A percentile compares a stretch with the other conserved stretches of the same genome.
Conservation (phyloP, 2,113 vertebrate genomes). For the Probosciger aterrimus region DNA sequence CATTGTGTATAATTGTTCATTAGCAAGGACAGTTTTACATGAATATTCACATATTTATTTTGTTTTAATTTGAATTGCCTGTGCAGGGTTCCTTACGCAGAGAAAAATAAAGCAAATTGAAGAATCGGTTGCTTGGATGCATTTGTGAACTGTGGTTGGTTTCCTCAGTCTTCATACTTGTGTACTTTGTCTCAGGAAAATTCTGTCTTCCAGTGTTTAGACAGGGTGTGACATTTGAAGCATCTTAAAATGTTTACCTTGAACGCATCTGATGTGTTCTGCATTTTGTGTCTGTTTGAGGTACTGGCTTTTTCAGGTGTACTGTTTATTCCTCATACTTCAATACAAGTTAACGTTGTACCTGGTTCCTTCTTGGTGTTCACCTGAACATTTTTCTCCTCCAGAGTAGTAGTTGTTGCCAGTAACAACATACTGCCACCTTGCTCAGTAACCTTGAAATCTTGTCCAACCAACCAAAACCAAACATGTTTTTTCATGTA, state of each 20-base stretch:
- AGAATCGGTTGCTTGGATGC: slow-evolving; percentile 49
- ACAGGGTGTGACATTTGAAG: background rate
- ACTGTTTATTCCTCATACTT: background rate
- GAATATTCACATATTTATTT: slow-evolving; percentile 98
- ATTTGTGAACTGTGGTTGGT: background rate
- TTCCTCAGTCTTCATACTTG: background rate
- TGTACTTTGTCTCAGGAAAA: background rate
- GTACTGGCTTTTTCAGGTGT: background rate
- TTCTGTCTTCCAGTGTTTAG: background rate
- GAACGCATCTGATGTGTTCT: background rate
- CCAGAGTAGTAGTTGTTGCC: background rate
- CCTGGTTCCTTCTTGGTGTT: background rate
- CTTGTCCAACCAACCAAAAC: background rate
- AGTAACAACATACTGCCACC: background rate
- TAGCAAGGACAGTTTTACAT: slow-evolving; percentile 94
- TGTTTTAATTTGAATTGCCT: slow-evolving; percentile 92
- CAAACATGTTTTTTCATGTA: background rate
- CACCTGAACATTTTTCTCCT: background rate
- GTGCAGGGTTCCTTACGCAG: slow-evolving; percentile 87
- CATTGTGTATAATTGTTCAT: slow-evolving; percentile 99
- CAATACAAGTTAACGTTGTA: background rate
- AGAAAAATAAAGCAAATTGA: slow-evolving; percentile 82
- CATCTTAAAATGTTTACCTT: background rate
- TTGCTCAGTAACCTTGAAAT: background rate
- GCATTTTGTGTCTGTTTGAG: background rate